These are phyloP conservation scores for Melanostoma mellinum DNA, from an alignment of 2,888 invertebrate genomes.

Conservation along the genomic window DNA sequence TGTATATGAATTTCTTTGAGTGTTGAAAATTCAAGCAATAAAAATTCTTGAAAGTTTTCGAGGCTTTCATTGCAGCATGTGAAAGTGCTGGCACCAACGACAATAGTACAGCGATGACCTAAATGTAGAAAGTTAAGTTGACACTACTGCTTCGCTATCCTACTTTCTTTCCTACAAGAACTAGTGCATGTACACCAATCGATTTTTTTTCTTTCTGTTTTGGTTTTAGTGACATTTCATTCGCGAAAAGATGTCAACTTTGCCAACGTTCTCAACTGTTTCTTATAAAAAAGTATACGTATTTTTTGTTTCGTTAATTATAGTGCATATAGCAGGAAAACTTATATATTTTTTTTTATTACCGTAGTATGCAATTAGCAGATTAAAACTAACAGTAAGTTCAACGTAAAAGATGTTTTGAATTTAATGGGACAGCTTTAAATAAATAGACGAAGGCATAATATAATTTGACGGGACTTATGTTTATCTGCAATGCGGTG, in stretches of 20 bases:
- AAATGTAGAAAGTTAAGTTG: constrained; percentile 63
- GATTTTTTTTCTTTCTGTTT: constrained; percentile 54
- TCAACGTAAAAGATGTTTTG: too few relatives aligned
- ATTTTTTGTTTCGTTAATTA: constrained; percentile 23
- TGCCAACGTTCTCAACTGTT: constrained; percentile 27
- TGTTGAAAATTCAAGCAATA: background rate
- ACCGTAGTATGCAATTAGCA: too few relatives aligned
- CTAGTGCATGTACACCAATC: constrained; percentile 49
- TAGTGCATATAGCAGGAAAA: background rate
- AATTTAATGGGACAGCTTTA: too few relatives aligned
- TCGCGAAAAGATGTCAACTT: constrained; percentile 20
- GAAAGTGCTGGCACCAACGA: constrained; percentile 37
- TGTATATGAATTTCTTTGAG: background rate
- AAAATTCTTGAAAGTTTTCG: constrained; percentile 30
- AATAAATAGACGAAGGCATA: constrained; percentile 13
- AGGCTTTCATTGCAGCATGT: constrained; percentile 41
- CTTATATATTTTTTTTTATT: background rate
- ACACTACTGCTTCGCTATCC: constrained; percentile 44
- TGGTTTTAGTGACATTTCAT: constrained; percentile 21
- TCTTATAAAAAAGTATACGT: constrained; percentile 13
- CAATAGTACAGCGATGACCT: constrained; percentile 42
- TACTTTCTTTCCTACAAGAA: constrained; percentile 17
- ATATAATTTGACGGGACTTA: constrained; percentile 30
- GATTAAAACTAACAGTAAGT: too few relatives aligned
- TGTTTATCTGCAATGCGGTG: constrained; percentile 72